A percentile compares a stretch with the other conserved stretches of the same genome.
Conservation (phyloP, 53 echinoderm and acorn worm species). For the Patiria pectinifera region DNA sequence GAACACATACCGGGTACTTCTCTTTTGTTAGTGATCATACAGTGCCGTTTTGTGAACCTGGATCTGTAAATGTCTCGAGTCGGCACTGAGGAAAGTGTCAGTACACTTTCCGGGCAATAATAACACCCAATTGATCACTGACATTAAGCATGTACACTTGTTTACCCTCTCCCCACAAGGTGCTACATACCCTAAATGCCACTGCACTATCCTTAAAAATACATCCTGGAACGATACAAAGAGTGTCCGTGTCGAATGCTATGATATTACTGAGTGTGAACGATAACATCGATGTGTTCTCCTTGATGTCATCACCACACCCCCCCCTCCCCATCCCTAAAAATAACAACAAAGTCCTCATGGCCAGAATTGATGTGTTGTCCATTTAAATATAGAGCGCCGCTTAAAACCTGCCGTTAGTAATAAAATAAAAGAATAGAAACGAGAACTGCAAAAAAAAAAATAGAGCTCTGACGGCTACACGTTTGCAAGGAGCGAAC, state of each 20-base stretch:
- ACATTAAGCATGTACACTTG: neutral
- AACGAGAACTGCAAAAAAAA: too few species aligned
- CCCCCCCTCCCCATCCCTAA: neutral
- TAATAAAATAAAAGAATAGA: neutral
- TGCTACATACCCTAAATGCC: conserved; percentile 6
- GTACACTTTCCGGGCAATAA: neutral
- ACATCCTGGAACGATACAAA: neutral
- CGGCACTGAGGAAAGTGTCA: neutral
- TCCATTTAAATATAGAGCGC: conserved; percentile 36
- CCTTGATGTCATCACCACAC: neutral
- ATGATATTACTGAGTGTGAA: neutral
- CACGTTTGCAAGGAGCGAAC: conserved; percentile 8
- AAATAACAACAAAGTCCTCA: conserved; percentile 9
- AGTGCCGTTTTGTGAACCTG: neutral
- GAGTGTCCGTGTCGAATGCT: neutral
- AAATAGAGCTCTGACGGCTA: neutral
- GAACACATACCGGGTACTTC: neutral
- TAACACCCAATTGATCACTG: neutral
- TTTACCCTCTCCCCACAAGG: neutral
- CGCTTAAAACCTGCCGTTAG: neutral
- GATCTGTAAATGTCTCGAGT: too few species aligned
- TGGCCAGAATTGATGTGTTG: neutral
- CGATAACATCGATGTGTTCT: neutral
- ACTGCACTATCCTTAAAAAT: conserved; percentile 23
- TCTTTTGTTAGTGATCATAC: neutral